Base-by-base conservation (phyloP, 2,113 vertebrate species). In the Periophthalmus modestus region DNA sequence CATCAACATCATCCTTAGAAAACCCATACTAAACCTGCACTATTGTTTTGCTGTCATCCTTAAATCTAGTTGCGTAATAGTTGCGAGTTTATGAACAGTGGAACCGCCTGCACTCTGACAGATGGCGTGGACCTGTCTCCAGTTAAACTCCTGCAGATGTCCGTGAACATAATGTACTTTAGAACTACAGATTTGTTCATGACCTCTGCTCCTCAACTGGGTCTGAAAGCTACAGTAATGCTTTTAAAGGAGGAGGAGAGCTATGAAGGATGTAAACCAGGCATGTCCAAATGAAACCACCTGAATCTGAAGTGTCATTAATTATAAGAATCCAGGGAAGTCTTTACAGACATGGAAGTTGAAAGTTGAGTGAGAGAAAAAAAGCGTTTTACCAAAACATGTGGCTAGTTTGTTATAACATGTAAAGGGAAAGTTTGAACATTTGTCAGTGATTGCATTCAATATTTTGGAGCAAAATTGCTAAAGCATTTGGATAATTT, bases 91-190 rank as follows among this genome's bases (percentile, higher is more conserved):
- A 68, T 66, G 58, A 43, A 81, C 62, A 46, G 43, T 0, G 11
- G 23, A 66, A 52, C 73, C n/a, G 68, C 43, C 59, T 68, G 15
- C 33, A 19, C 14, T 74, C 48, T 50, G 66, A 72, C 23, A 65
- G 23, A 74, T 57, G 54, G 65, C 21, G 73, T 24, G 46, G 57
- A 34, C 62, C 54, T 58, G 36, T 55, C 61, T 36, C 61, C 58
- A 16, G 46, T 34, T 68, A 59, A 75, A 75, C 66, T 62, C 34
- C 65, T 58, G 39, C 71, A 71, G 70, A 84, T 78, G 66, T 39
- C 77, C 5, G 52, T 34, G 62, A 48, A 71, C 57, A 24, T 48
- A 10, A 43, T 59, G 58, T 55, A 68, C 23, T 46, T 13, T 61
- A n/a, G 34, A 65, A 65, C 43, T n/a, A 39, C 33, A 65, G 34